These are phyloP conservation scores for Nilaparvata lugens DNA, from an alignment of 1,140 invertebrate genomes.

Conservation along the genomic window DNA sequence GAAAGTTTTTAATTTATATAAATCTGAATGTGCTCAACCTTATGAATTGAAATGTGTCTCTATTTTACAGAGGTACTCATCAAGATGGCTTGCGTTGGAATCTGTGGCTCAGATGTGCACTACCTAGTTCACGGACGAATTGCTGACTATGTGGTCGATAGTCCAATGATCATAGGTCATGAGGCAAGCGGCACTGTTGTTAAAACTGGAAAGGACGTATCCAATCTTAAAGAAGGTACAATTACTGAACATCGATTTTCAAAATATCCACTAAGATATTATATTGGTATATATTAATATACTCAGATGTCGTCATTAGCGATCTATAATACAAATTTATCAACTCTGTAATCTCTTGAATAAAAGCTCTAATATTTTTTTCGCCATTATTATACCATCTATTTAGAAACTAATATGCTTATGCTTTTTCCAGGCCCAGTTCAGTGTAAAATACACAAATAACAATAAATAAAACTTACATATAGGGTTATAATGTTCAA, in stretches of 20 bases:
- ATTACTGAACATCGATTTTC: neutral
- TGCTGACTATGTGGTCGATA: conserved; percentile 67
- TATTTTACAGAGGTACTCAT: conserved; percentile 63
- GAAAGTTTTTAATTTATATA: too few relatives aligned
- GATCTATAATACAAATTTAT: too few relatives aligned
- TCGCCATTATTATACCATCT: too few relatives aligned
- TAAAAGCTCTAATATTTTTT: too few relatives aligned
- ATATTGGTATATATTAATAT: too few relatives aligned
- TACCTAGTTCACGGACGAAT: conserved; percentile 77
- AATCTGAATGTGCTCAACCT: neutral
- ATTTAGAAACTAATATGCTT: too few relatives aligned
- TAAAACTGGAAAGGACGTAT: conserved; percentile 63
- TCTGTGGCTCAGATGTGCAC: conserved; percentile 82
- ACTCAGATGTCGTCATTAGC: too few relatives aligned
- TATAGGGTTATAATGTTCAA: too few relatives aligned
- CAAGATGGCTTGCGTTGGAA: conserved; percentile 82
- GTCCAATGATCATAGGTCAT: conserved; percentile 85
- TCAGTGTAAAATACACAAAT: too few relatives aligned
- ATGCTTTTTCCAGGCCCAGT: too few relatives aligned
- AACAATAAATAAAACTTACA: too few relatives aligned
- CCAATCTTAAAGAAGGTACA: conserved; percentile 52
- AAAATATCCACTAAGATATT: neutral
- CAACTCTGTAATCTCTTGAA: too few relatives aligned
- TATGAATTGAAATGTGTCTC: neutral
- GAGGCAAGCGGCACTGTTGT: conserved; percentile 71